Evolutionary conservation across 2,888 invertebrate genomes (phyloP), one percentile per base, ranked within the genome.

Genomic region (Exocentrus adspersus): DNA sequence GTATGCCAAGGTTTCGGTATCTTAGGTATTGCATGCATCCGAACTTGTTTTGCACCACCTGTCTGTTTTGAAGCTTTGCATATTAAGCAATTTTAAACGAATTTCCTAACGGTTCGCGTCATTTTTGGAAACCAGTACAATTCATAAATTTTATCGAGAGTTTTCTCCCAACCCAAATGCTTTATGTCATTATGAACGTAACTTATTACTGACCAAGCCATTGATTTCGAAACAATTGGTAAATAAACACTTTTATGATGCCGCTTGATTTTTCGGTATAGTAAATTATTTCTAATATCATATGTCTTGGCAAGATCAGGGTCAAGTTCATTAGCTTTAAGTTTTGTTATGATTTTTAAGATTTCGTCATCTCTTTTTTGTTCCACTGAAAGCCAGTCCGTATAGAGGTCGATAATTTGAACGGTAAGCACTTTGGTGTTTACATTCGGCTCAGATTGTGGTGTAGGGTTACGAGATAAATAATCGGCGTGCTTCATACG

Each of bases 1-100:
- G 76, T 78, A 48, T 78, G 77, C 74, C 74, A 78, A 2, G 72
- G 71, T 9, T 67, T 64, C 2, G 50, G 37, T 1, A 64, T 30
- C 62, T 77, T 81, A 0, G 77, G 77, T 9, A 78, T 78, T 0
- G 79, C 74, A 46, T 80, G 78, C 1, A 80, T 17, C 45, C 71
- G 69, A 14, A 65, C 72, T 51, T 76, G 77, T 7, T 64, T 16
- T 45, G 68, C 72, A 2, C 80, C 79, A 0, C 76, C 72, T 7
- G 20, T 28, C 6, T 73, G 67, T 60, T 80, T 80, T 0, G 78
- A 68, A 1, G 75, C 21, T 65, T 69, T 74, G 58, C 79, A 79
- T 0, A 75, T 78, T 4, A 79, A 60, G 56, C 79, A 80, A 17
- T 70, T 73, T 0, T 78, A 76, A 0, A 77, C 72, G 53, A 79